Evolutionary conservation across 64 coral and sea anemone species (phyloP).

Genomic region (Stichodactyla mertensii): DNA sequence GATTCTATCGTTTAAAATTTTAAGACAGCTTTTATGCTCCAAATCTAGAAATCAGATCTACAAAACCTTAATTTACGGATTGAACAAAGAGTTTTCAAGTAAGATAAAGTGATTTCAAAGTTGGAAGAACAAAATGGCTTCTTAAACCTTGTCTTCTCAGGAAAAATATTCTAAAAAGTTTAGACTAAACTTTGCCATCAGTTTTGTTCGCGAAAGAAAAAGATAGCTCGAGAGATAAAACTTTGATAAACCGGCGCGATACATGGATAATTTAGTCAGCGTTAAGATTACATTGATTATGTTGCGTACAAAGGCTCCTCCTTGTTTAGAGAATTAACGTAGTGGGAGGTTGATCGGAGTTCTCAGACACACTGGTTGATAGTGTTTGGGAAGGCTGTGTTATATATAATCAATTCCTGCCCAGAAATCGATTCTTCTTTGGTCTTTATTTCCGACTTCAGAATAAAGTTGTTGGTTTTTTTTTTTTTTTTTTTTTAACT

Average conservation of each 20-base stretch:
- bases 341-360: neutral
- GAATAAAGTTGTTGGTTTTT: too few species aligned
- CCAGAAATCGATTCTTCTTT: neutral
- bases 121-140: too few species aligned
- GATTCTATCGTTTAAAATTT: neutral
- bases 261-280: neutral
- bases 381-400: neutral
- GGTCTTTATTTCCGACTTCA: neutral
- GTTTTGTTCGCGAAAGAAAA: neutral
- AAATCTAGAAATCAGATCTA: neutral
- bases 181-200: neutral
- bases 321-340: neutral
- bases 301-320: neutral
- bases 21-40: neutral
- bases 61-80: neutral
- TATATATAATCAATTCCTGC: neutral
- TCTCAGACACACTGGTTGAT: neutral
- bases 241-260: neutral
- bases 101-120: neutral
- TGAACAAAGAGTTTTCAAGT: neutral
- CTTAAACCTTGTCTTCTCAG: too few species aligned
- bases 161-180: too few species aligned
- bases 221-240: neutral
- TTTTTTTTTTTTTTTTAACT: too few species aligned
- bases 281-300: conserved; percentile 7